Percentiles rank a stretch among this genome's conserved stretches.
phyloP scores from a whole-genome alignment of 2,888 invertebrate species.

The Pimpla rufipes region DNA sequence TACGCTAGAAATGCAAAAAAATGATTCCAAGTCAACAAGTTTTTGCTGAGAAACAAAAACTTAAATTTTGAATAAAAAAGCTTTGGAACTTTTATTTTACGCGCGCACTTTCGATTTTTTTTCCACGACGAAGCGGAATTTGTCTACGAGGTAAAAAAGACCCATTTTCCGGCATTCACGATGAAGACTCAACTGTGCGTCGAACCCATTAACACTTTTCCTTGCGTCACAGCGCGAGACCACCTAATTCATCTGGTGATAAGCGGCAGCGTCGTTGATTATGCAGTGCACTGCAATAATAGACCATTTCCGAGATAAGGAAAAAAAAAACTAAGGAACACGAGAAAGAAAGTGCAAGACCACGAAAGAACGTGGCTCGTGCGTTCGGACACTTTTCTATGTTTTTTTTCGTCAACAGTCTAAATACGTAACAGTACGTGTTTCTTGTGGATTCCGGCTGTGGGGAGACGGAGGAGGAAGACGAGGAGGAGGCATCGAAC shows the following conservation, averaged over 20 bases:
- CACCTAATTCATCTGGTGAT: slow-evolving; percentile 20
- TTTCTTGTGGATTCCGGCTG: slow-evolving; percentile 8
- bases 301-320: slow-evolving; percentile 9
- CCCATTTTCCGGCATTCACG: neutral
- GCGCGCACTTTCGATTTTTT: no score
- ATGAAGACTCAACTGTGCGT: neutral
- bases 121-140: no score
- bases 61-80: no score
- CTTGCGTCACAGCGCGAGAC: slow-evolving; percentile 30
- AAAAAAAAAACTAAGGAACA: neutral
- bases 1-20: no score
- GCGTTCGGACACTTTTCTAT: neutral
- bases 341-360: no score
- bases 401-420: slow-evolving; percentile 1
- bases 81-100: no score
- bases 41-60: no score
- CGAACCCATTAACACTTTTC: neutral
- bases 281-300: neutral
- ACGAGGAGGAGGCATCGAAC: slow-evolving; percentile 42
- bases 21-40: no score
- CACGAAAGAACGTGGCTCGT: neutral
- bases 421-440: slow-evolving; percentile 26
- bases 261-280: slow-evolving; percentile 10
- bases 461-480: neutral
- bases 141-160: neutral